These are phyloP conservation scores for Nephrotoma flavescens DNA, from an alignment of 2,888 invertebrate species.

Conservation along the genomic window DNA sequence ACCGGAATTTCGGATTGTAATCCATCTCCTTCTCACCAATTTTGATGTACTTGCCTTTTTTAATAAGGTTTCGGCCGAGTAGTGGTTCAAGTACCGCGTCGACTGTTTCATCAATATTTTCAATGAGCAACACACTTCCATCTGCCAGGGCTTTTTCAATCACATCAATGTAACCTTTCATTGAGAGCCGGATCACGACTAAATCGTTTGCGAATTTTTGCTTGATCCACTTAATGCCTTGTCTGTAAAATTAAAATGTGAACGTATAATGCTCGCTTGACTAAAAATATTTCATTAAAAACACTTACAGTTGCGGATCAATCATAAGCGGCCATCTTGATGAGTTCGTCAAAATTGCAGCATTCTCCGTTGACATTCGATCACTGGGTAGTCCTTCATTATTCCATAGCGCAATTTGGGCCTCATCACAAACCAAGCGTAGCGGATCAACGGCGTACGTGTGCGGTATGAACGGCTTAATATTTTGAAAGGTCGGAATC, in stretches of 20 bases:
- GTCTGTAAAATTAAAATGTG: constrained; percentile 30
- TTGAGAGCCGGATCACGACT: constrained; percentile 60
- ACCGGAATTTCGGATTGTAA: constrained; percentile 63
- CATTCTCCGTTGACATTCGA: constrained; percentile 89
- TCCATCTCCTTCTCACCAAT: constrained; percentile 90
- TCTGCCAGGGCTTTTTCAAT: constrained; percentile 61
- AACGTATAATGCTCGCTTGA: neutral
- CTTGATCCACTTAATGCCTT: constrained; percentile 93
- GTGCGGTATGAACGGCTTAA: constrained; percentile 61
- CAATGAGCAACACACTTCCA: constrained; percentile 66
- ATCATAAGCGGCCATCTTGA: constrained; percentile 94
- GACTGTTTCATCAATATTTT: constrained; percentile 77
- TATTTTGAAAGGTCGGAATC: constrained; percentile 60
- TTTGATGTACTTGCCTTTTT: constrained; percentile 67
- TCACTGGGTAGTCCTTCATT: constrained; percentile 87
- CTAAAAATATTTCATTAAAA: neutral
- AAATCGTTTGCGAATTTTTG: constrained; percentile 59
- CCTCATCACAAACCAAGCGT: constrained; percentile 76
- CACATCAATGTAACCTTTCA: constrained; percentile 67
- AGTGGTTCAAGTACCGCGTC: constrained; percentile 86
- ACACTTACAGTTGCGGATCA: constrained; percentile 62
- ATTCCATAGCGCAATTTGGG: constrained; percentile 85
- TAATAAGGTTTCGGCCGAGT: constrained; percentile 73
- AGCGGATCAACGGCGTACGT: constrained; percentile 72
- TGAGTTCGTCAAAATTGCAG: constrained; percentile 77